phyloP scores from a whole-genome alignment of 2,113 vertebrate species.

The Apeltes quadracus region DNA sequence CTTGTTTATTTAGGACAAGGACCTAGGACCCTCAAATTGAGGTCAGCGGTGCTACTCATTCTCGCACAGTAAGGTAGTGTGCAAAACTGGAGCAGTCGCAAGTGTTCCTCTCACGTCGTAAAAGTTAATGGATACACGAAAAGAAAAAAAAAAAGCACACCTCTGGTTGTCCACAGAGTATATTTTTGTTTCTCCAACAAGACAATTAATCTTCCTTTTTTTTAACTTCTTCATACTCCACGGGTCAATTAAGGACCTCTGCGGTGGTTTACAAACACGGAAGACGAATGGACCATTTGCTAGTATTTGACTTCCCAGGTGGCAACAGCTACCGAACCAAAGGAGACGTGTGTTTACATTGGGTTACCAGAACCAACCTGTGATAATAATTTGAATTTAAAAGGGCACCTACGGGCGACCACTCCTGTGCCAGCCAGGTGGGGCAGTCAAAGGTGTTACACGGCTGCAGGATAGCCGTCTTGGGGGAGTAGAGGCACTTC shows the following conservation, averaged over 20 bases:
- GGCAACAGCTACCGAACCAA: conserved; percentile 12
- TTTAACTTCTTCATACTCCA: conserved; percentile 13
- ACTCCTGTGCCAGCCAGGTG: conserved; percentile 96
- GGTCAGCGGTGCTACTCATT: conserved; percentile 34
- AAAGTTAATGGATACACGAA: conserved; percentile 7
- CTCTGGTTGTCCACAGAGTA: not conserved
- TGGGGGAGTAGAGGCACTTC: conserved; percentile 97
- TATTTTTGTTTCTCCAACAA: conserved; percentile 20
- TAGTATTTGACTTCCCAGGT: conserved; percentile 28
- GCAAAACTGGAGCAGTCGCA: conserved; percentile 31
- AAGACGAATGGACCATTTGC: conserved; percentile 32
- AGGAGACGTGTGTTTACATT: conserved; percentile 7
- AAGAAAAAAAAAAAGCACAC: not conserved
- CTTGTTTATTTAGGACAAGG: conserved; percentile 46
- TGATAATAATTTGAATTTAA: no score
- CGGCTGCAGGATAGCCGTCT: conserved; percentile 89
- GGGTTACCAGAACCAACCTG: not conserved
- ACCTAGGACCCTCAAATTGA: not conserved
- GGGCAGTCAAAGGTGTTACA: conserved; percentile 97
- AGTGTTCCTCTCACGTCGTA: conserved; percentile 20
- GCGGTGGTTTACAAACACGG: conserved; percentile 19
- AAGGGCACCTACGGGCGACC: conserved; percentile 89
- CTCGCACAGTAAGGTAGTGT: conserved; percentile 24
- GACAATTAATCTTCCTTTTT: conserved; percentile 44
- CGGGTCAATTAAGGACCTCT: conserved; percentile 45